Percentiles rank a stretch among this genome's conserved stretches.
These are phyloP conservation scores for Lindbergichthys nudifrons DNA, from an alignment of 2,797 vertebrate species.

Conservation along the genomic window DNA sequence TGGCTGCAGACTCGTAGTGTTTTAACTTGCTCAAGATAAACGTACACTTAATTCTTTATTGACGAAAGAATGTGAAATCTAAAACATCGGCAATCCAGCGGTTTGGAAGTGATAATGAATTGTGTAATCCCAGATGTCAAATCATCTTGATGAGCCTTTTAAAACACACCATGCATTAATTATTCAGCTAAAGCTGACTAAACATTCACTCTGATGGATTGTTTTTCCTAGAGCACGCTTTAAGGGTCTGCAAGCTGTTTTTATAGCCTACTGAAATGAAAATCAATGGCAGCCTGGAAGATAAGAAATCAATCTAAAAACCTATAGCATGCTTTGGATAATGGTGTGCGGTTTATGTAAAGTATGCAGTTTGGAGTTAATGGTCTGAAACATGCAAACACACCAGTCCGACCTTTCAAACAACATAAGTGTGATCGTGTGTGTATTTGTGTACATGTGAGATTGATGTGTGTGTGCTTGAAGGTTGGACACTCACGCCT, in stretches of 20 bases:
- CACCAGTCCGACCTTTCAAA: slow-evolving; percentile 10
- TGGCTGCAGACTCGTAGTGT: not conserved
- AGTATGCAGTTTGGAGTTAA: slow-evolving; percentile 32
- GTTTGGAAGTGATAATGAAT: not conserved
- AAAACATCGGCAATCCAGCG: not conserved
- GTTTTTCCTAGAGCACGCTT: slow-evolving; percentile 23
- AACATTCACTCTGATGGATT: slow-evolving; percentile 49
- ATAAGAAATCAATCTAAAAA: slow-evolving; percentile 39
- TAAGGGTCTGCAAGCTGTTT: slow-evolving; percentile 26
- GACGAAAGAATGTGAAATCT: not conserved
- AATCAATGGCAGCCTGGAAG: slow-evolving; percentile 32
- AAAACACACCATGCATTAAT: slow-evolving; percentile 9
- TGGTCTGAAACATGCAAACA: slow-evolving; percentile 30
- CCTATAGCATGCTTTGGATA: slow-evolving; percentile 27
- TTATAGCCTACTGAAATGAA: slow-evolving; percentile 45
- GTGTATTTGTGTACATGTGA: slow-evolving; percentile 15
- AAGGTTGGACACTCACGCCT: slow-evolving; percentile 91
- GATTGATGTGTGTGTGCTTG: slow-evolving; percentile 26
- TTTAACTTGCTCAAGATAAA: not conserved
- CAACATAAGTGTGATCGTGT: slow-evolving; percentile 18
- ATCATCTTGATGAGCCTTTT: slow-evolving; percentile 2
- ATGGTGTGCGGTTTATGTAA: slow-evolving; percentile 16
- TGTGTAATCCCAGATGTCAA: not conserved
- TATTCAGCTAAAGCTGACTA: slow-evolving; percentile 19
- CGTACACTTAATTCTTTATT: not conserved